Evolutionary conservation across 2,797 vertebrate species (phyloP).

Genomic region (Gobio occitaniae): DNA sequence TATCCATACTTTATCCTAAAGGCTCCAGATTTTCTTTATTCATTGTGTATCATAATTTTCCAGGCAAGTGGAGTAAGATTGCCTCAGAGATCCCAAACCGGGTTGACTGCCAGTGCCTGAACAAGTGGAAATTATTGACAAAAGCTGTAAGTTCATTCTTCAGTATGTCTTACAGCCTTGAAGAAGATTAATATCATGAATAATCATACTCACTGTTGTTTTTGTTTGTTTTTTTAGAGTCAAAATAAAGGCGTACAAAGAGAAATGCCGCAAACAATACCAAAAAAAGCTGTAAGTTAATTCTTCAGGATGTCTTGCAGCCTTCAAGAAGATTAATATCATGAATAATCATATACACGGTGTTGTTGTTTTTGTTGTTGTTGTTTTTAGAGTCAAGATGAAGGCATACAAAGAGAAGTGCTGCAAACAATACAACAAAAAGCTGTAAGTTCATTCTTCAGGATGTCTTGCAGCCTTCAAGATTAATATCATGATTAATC

Average conservation of each 20-base stretch:
- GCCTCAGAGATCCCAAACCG: constrained; percentile 87
- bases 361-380: not conserved
- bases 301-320: not conserved
- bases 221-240: not conserved
- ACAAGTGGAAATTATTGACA: constrained; percentile 82
- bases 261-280: not conserved
- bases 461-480: not conserved
- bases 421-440: not conserved
- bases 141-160: constrained; percentile 31
- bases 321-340: not conserved
- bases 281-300: constrained; percentile 22
- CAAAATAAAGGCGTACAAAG: constrained; percentile 14
- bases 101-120: constrained; percentile 83
- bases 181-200: not conserved
- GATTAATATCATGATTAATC: not conserved
- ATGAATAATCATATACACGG: not conserved
- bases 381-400: not conserved
- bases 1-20: not conserved
- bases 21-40: not conserved
- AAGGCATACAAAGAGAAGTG: constrained; percentile 1
- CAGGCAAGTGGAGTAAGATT: constrained; percentile 91
- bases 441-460: constrained; percentile 32
- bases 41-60: not conserved
- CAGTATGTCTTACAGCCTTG: not conserved
- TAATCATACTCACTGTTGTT: not conserved